Evolutionary conservation across 2,888 invertebrate species (phyloP).

Genomic region (Atrina japonica): DNA sequence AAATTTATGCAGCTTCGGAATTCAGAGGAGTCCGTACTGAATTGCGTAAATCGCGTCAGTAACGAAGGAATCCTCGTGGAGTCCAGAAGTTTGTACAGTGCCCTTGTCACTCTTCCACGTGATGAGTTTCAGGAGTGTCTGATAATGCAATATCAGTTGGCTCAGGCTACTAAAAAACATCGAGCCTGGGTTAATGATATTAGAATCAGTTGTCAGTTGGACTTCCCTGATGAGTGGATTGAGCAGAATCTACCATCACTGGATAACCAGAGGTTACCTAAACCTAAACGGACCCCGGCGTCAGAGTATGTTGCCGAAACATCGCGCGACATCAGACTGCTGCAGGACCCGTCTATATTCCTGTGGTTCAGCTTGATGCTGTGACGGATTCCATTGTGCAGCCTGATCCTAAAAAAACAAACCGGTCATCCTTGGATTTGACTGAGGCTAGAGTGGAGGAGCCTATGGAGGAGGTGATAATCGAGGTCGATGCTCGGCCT

Average conservation of each 20-base stretch:
- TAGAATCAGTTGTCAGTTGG: not conserved
- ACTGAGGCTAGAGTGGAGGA: no score
- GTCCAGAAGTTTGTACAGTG: not conserved
- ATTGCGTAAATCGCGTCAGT: not conserved
- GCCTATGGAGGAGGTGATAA: no score
- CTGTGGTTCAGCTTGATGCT: no score
- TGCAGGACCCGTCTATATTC: no score
- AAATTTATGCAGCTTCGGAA: not conserved
- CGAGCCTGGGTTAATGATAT: conserved; percentile 1
- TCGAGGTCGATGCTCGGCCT: no score
- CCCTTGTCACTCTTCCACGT: not conserved
- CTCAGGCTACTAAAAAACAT: not conserved
- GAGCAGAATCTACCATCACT: no score
- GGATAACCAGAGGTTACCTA: not conserved
- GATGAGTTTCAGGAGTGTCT: not conserved
- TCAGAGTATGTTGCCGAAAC: no score
- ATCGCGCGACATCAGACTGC: no score
- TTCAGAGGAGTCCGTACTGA: not conserved
- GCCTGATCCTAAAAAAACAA: no score
- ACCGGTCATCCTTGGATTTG: no score
- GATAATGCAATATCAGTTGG: not conserved
- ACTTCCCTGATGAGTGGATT: not conserved
- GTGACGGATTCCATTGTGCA: no score
- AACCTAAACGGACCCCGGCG: no score
- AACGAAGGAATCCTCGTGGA: not conserved